A percentile compares a stretch with the other conserved stretches of the same genome.
phyloP scores from a whole-genome alignment of 2,113 vertebrate genomes.

The Axis porcinus region DNA sequence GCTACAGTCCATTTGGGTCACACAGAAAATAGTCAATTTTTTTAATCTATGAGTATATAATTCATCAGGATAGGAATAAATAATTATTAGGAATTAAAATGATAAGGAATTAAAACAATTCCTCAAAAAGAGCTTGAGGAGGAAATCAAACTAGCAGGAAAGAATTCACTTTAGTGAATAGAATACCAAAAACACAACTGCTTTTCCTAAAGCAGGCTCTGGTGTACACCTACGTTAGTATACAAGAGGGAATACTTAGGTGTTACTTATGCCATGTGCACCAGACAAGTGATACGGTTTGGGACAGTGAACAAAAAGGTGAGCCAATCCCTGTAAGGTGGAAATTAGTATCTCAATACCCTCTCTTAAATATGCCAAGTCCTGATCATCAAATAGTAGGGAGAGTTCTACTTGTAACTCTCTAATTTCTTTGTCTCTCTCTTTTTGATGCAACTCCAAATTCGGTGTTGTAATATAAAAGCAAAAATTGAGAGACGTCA shows the following conservation, averaged over 20 bases:
- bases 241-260: too few relatives aligned
- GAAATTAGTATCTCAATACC: not conserved
- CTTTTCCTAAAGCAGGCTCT: not conserved
- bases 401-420: not conserved
- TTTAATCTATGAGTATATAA: not conserved
- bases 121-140: not conserved
- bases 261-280: fast-evolving
- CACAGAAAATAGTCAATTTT: not conserved
- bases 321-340: too few relatives aligned
- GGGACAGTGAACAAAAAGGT: too few relatives aligned
- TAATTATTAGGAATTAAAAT: not conserved
- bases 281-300: fast-evolving
- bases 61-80: not conserved
- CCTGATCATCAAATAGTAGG: not conserved
- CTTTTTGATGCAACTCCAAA: not conserved
- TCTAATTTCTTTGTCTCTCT: not conserved
- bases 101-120: not conserved
- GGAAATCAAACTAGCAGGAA: not conserved
- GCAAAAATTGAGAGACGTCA: not conserved
- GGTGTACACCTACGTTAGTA: fast-evolving
- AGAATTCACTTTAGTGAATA: not conserved
- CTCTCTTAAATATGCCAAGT: not conserved
- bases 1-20: not conserved
- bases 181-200: not conserved
- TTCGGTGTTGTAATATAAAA: not conserved